Base-by-base conservation (phyloP, 2,113 vertebrate species). In the Chelonoidis abingdonii region DNA sequence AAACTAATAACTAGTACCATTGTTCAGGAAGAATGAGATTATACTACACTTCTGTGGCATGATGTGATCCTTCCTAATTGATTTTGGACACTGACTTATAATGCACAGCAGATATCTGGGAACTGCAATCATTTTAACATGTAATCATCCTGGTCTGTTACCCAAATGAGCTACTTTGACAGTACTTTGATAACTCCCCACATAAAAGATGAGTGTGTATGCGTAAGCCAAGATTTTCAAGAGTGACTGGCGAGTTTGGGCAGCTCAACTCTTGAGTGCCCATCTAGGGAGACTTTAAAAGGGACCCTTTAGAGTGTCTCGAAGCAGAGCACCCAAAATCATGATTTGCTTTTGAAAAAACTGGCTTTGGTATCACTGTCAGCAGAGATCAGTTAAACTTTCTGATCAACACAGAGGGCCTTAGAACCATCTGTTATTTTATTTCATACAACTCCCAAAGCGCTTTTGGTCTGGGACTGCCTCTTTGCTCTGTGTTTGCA, bases 111-210 rank as follows among this genome's bases (percentile, higher is more conserved):
- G 81, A n/a, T 93, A 92, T 93, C 86, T 93, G 94, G 97, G 92
- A 95, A 94, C 88, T 95, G 90, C 92, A 98, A 96, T 98, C 96
- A 88, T 96, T 98, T 97, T 22, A 92, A 91, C 92, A 92, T 97
- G 92, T 87, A 95, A 92, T 98, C 98, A 98, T 98, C 87, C 94
- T 97, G 97, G 96, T 89, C 84, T 21, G 81, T 35, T 88, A 95
- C 95, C 96, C 97, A 97, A 96, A 94, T 86, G 85, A 90, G 93
- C 85, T 97, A 16, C 96, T 94, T 96, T 89, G 92, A 1, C 93
- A 94, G 85, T 80, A 88, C n/a, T 93, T 97, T 95, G 91, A 96
- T 35, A 59, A 41, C 91, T 94, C 97, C 95, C 95, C 92, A 83
- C 1, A 0, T 79, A 87, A 86, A 91, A 86, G 35, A 95, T 76